Evolutionary conservation across 2,113 vertebrate genomes (phyloP).

Genomic region (Sander vitreus): DNA sequence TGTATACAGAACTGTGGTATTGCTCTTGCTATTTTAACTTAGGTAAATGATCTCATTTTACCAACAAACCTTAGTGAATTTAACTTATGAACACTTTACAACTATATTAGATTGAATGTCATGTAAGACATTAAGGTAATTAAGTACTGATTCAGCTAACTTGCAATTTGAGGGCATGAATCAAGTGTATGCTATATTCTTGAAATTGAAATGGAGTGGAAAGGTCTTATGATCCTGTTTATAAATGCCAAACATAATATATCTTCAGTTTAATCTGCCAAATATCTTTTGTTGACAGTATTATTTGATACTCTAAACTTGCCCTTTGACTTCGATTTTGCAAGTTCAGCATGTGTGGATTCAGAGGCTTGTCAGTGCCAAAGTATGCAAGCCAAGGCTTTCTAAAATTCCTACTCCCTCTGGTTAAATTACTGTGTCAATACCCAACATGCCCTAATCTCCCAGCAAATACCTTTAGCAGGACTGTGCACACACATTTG

Average conservation of each 20-base stretch:
- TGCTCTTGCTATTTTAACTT: not conserved
- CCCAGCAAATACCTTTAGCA: conserved; percentile 4
- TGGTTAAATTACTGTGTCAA: conserved; percentile 59
- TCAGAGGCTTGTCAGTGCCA: conserved; percentile 23
- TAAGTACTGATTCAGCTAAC: not conserved
- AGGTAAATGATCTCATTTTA: not conserved
- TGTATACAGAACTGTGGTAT: no score
- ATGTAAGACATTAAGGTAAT: not conserved
- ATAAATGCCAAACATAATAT: not conserved
- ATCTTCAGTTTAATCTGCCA: not conserved
- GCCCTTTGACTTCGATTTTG: conserved; percentile 22
- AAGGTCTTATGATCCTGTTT: not conserved
- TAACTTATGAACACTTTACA: no score
- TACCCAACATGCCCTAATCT: conserved; percentile 49
- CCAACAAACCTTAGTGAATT: not conserved
- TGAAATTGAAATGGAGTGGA: not conserved
- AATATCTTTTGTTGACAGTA: not conserved
- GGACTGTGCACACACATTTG: not conserved
- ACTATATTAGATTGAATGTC: no score
- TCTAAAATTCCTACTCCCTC: conserved; percentile 33
- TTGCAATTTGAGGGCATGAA: not conserved
- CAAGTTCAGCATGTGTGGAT: conserved; percentile 10
- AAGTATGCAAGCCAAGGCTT: conserved; percentile 43
- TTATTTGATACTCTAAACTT: not conserved
- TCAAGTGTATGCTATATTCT: not conserved